Percentiles rank a stretch among this genome's conserved stretches.
These are phyloP conservation scores for Spialia ferax DNA, from an alignment of 2,888 invertebrate genomes.

Conservation along the genomic window DNA sequence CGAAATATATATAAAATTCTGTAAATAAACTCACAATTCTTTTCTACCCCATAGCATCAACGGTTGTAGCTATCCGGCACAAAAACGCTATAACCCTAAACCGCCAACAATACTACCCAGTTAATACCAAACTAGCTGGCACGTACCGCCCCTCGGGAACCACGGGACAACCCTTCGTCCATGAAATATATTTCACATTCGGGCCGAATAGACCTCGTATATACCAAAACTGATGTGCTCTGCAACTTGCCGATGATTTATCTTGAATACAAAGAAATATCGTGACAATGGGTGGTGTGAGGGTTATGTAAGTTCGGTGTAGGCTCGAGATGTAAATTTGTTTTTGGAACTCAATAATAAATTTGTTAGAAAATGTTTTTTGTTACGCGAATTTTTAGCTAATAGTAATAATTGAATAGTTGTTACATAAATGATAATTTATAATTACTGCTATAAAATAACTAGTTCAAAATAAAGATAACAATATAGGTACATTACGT, in stretches of 20 bases:
- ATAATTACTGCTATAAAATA: no score
- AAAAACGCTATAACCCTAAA: slow-evolving; percentile 16
- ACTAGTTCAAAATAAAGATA: no score
- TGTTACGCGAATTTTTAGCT: no score
- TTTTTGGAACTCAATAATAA: background rate
- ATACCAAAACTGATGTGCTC: slow-evolving; percentile 35
- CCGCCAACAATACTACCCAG: background rate
- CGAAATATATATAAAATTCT: no score
- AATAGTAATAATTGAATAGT: no score
- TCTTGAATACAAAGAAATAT: slow-evolving; percentile 36
- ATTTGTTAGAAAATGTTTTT: no score
- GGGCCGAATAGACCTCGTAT: slow-evolving; percentile 37
- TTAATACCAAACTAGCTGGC: slow-evolving; percentile 26
- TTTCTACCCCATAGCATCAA: background rate
- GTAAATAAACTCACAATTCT: no score
- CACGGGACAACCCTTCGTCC: slow-evolving; percentile 35
- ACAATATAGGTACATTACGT: no score
- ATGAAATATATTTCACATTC: slow-evolving; percentile 39
- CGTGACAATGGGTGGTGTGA: slow-evolving; percentile 26
- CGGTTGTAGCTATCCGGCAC: background rate
- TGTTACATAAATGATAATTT: no score
- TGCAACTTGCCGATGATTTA: slow-evolving; percentile 35
- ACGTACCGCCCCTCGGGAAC: slow-evolving; percentile 32
- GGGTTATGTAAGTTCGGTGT: background rate
- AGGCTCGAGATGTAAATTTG: background rate